These are phyloP conservation scores for Hydractinia symbiolongicarpus DNA, from an alignment of 30 jellyfish, hydroid and myxozoan genomes.

Conservation along the genomic window DNA sequence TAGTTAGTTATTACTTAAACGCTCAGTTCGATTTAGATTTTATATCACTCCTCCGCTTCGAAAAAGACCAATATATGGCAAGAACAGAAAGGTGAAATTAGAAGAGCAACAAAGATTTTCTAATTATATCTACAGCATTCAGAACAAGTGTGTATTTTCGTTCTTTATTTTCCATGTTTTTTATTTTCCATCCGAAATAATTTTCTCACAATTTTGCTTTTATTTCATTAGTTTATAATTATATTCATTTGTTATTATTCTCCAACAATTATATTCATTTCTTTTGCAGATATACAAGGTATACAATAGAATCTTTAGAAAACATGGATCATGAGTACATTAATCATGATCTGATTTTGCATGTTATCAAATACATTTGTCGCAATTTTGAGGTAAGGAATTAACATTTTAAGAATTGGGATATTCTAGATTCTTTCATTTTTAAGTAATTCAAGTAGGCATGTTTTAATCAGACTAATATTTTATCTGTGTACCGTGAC, in stretches of 20 bases:
- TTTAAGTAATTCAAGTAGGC: too few species aligned
- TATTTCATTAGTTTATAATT: not conserved
- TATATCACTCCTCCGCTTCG: too few species aligned
- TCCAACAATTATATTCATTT: not conserved
- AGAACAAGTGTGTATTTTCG: not conserved
- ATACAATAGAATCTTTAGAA: slow-evolving; percentile 36
- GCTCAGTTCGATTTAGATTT: too few species aligned
- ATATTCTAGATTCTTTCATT: too few species aligned
- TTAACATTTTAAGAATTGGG: not conserved
- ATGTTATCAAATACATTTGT: slow-evolving; percentile 42
- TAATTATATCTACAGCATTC: not conserved
- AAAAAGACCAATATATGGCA: too few species aligned
- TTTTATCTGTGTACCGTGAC: too few species aligned
- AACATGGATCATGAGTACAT: slow-evolving; percentile 34
- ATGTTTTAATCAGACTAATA: too few species aligned
- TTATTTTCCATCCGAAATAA: not conserved
- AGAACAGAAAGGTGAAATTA: not conserved
- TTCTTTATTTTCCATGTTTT: not conserved
- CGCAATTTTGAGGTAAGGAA: slow-evolving; percentile 48
- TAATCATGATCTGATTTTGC: slow-evolving; percentile 32
- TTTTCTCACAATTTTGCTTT: not conserved
- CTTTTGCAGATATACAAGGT: slow-evolving; percentile 28
- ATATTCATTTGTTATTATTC: too few species aligned
- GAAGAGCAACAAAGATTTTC: not conserved
- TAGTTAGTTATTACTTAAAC: too few species aligned